These are phyloP conservation scores for Sorex maritimensis DNA, from an alignment of 2,797 vertebrate species.

Conservation along the genomic window DNA sequence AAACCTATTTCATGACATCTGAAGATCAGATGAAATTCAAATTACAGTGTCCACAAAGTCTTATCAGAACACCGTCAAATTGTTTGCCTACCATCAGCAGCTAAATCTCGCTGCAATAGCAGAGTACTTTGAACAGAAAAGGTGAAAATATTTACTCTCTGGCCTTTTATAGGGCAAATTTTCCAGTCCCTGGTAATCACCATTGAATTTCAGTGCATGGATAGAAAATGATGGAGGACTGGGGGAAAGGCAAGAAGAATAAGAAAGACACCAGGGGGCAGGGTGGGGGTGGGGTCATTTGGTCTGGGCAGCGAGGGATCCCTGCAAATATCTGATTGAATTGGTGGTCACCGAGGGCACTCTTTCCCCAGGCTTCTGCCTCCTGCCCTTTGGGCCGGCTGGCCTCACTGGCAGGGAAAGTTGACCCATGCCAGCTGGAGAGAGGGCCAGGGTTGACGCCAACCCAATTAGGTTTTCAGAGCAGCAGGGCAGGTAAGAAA, in stretches of 20 bases:
- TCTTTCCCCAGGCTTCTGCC: not conserved
- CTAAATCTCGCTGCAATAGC: not conserved
- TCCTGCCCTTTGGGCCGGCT: not conserved
- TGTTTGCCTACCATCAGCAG: constrained; percentile 6
- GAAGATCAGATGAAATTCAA: constrained; percentile 42
- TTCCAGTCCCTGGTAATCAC: not conserved
- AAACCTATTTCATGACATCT: constrained; percentile 13
- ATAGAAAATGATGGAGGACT: constrained; percentile 27
- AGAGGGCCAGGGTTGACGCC: constrained; percentile 20
- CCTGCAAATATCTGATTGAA: constrained; percentile 34
- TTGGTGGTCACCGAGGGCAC: not conserved
- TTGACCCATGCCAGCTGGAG: constrained; percentile 36
- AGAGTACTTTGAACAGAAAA: constrained; percentile 29
- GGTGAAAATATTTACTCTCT: constrained; percentile 10
- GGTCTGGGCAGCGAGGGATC: not conserved
- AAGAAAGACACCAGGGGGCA: not conserved
- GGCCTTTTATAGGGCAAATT: constrained; percentile 24
- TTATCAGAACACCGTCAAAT: not conserved
- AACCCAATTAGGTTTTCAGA: constrained; percentile 61
- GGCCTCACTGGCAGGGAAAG: constrained; percentile 62
- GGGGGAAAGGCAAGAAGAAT: constrained; percentile 42
- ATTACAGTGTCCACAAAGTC: not conserved
- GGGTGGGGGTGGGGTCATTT: not conserved
- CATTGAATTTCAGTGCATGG: not conserved
- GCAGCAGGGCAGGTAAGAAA: constrained; percentile 8